Conservation (phyloP, 2,113 vertebrate species). For the Labeo catla region DNA sequence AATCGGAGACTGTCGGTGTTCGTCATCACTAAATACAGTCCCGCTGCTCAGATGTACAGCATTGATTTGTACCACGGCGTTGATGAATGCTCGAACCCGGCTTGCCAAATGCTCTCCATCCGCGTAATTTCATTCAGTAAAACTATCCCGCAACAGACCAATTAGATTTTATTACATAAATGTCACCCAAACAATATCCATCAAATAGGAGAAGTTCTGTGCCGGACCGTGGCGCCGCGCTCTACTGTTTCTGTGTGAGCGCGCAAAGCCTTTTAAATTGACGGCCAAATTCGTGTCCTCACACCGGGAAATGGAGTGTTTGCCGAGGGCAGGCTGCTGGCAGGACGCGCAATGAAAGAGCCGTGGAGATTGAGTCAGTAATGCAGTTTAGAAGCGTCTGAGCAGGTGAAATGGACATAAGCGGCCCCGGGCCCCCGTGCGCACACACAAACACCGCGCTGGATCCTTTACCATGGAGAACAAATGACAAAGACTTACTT, state of each 20-base stretch:
- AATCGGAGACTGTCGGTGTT: conserved; percentile 8
- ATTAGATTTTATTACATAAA: conserved; percentile 10
- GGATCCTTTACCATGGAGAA: neutral
- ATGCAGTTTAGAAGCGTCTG: conserved; percentile 75
- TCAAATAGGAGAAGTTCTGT: conserved; percentile 9
- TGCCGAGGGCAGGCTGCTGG: conserved; percentile 67
- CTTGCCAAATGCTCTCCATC: conserved; percentile 11
- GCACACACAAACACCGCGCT: neutral
- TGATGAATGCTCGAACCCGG: neutral
- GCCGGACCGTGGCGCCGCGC: neutral
- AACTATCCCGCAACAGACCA: conserved; percentile 12
- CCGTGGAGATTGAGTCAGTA: conserved; percentile 74
- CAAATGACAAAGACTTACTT: conserved; percentile 25
- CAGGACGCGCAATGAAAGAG: conserved; percentile 72
- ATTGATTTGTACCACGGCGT: conserved; percentile 33
- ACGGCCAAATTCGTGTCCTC: conserved; percentile 61
- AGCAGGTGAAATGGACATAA: conserved; percentile 51
- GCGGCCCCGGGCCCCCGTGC: conserved; percentile 12
- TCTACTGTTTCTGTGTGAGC: neutral
- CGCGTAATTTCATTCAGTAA: conserved; percentile 30
- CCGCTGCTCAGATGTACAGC: neutral
- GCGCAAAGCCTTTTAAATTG: conserved; percentile 28
- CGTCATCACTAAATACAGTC: conserved; percentile 40
- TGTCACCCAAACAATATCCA: conserved; percentile 18
- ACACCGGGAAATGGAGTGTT: conserved; percentile 72